A percentile compares a stretch with the other conserved stretches of the same genome.
Evolutionary conservation across 1,140 invertebrate species (phyloP).

Genomic region (Acyrthosiphon pisum): DNA sequence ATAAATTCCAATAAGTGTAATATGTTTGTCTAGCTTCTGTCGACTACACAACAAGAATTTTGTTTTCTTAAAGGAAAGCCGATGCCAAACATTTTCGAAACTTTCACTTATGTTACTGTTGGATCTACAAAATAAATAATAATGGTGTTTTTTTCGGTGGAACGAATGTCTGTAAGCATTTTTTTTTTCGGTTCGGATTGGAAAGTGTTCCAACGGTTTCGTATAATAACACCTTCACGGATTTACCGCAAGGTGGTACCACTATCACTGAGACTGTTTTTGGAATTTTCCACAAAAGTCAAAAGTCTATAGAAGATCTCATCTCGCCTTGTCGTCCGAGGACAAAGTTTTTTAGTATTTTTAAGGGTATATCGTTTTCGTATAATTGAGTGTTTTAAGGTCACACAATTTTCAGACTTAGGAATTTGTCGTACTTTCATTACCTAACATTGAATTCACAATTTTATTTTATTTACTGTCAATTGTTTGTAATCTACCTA

Average conservation of each 20-base stretch:
- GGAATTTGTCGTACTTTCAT: background rate
- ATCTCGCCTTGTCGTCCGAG: too few relatives aligned
- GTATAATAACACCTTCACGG: background rate
- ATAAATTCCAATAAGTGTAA: slow-evolving; percentile 23
- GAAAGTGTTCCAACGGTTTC: background rate
- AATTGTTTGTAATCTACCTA: background rate
- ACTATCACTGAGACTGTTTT: background rate
- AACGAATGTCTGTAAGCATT: background rate
- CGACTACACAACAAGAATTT: background rate
- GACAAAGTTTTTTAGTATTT: background rate
- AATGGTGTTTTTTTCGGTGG: background rate
- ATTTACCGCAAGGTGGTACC: background rate
- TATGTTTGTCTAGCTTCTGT: slow-evolving; percentile 6
- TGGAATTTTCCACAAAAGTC: background rate
- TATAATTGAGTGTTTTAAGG: background rate
- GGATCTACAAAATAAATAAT: background rate
- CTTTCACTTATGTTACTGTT: background rate
- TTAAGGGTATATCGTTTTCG: background rate
- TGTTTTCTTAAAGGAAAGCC: background rate
- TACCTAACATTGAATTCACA: background rate
- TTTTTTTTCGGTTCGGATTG: background rate
- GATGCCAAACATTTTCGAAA: slow-evolving; percentile 2
- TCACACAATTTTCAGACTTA: background rate
- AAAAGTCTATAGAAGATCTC: background rate
- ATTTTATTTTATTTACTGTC: background rate